These are phyloP conservation scores for Scomber japonicus DNA, from an alignment of 2,113 vertebrate species.

Conservation along the genomic window DNA sequence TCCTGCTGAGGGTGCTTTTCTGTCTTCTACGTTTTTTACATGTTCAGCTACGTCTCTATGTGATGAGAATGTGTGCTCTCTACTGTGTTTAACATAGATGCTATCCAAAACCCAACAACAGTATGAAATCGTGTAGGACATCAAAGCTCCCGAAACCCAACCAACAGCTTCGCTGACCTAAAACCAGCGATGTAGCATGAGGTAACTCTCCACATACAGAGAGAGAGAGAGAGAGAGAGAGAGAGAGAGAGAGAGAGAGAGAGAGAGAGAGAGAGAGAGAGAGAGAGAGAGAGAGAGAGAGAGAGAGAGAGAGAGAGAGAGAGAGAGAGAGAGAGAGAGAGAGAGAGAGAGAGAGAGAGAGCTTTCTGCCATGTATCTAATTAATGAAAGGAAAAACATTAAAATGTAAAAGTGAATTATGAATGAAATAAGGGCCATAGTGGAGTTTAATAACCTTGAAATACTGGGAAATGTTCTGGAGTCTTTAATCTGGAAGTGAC, in stretches of 20 bases:
- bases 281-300: too few relatives aligned
- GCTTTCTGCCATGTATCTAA: slow-evolving; percentile 2
- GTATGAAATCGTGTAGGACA: neutral
- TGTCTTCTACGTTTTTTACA: neutral
- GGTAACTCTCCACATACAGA: slow-evolving; percentile 1
- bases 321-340: too few relatives aligned
- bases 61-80: neutral
- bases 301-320: too few relatives aligned
- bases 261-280: too few relatives aligned
- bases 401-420: slow-evolving; percentile 40
- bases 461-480: neutral
- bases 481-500: slow-evolving; percentile 21
- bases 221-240: too few relatives aligned
- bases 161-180: slow-evolving; percentile 18
- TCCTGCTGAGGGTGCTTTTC: neutral
- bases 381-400: slow-evolving; percentile 27
- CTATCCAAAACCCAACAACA: neutral
- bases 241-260: too few relatives aligned
- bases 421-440: slow-evolving; percentile 18
- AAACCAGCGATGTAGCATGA: slow-evolving; percentile 27
- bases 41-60: neutral
- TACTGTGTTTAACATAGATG: neutral
- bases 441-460: slow-evolving; percentile 23
- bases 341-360: neutral
- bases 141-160: slow-evolving; percentile 38